These are phyloP conservation scores for Rhogogaster chlorosoma DNA, from an alignment of 2,888 invertebrate species.

Conservation along the genomic window DNA sequence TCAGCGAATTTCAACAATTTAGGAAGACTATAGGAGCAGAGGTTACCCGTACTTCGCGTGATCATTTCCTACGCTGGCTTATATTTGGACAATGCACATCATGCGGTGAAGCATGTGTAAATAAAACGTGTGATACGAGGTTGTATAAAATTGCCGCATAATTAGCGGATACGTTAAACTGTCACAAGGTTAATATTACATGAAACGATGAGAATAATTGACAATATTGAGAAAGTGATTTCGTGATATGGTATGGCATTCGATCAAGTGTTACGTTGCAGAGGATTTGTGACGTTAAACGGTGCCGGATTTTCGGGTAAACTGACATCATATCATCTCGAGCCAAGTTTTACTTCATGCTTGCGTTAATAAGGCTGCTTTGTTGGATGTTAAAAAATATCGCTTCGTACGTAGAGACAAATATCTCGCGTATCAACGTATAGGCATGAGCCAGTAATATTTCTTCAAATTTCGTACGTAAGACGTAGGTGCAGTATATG, in stretches of 20 bases:
- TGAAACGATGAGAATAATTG: neutral
- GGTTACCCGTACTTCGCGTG: neutral
- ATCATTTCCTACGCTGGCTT: neutral
- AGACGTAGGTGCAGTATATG: too few species aligned
- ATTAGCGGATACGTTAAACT: neutral
- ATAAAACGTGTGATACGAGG: neutral
- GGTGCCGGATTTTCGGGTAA: neutral
- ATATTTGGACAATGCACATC: constrained; percentile 30
- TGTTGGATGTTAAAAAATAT: too few species aligned
- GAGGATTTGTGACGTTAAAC: neutral
- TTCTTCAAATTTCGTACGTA: too few species aligned
- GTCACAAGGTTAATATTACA: neutral
- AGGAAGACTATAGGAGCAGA: constrained; percentile 15
- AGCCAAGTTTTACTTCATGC: neutral
- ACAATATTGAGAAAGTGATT: neutral
- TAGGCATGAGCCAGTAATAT: too few species aligned
- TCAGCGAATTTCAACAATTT: neutral
- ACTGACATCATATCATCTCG: neutral
- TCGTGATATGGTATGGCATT: neutral
- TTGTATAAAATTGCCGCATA: neutral
- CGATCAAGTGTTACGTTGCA: neutral
- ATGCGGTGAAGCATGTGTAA: constrained; percentile 27
- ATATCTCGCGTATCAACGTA: too few species aligned
- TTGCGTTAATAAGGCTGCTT: neutral
- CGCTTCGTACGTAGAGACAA: too few species aligned